Percentiles rank a stretch among this genome's conserved stretches.
phyloP scores from a whole-genome alignment of 1,140 invertebrate genomes.

The Thalassaphorura encarpata region DNA sequence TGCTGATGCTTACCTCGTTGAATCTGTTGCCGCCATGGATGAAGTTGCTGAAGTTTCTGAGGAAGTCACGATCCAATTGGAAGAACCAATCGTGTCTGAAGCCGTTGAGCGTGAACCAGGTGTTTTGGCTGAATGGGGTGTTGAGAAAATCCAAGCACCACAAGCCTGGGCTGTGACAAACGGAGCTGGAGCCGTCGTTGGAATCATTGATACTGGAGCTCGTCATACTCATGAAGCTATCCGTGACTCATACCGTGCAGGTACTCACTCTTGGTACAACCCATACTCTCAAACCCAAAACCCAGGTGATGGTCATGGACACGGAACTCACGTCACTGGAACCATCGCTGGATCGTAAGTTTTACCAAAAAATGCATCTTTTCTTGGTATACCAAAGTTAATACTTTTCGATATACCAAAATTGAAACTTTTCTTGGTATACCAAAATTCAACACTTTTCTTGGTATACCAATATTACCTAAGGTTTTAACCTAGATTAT shows the following conservation, averaged over 20 bases:
- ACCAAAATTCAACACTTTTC: background rate
- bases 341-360: background rate
- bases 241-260: background rate
- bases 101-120: too few relatives aligned
- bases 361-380: too few relatives aligned
- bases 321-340: constrained; percentile 9
- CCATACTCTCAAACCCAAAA: background rate
- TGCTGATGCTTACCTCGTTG: background rate
- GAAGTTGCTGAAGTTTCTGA: background rate
- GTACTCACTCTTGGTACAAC: constrained; percentile 8
- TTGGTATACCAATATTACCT: background rate
- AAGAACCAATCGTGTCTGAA: too few relatives aligned
- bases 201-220: constrained; percentile 11
- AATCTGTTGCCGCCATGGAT: background rate
- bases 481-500: background rate
- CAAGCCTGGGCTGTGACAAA: constrained; percentile 7
- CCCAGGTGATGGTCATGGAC: constrained; percentile 11
- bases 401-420: too few relatives aligned
- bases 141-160: constrained; percentile 9
- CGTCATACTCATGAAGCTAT: constrained; percentile 8
- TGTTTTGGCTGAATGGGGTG: background rate
- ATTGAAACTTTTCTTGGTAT: too few relatives aligned
- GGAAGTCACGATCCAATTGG: background rate
- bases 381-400: background rate
- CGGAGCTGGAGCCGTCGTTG: constrained; percentile 4